Conservation (phyloP, 2,888 invertebrate genomes). For the Catocala fraxini region DNA sequence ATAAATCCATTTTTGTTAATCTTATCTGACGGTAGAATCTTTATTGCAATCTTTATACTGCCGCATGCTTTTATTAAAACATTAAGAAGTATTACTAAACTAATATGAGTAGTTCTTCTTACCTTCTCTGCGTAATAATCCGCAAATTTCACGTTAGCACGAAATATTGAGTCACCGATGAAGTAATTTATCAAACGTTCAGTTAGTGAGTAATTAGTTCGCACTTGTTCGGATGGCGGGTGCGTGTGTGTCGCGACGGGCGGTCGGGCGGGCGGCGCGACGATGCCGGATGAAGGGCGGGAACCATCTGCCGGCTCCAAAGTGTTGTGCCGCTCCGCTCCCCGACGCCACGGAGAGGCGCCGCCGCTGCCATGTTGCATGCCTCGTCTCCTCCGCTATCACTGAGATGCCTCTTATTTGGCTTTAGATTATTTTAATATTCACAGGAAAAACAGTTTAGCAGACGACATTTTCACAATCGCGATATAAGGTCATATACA, state of each 20-base stretch:
- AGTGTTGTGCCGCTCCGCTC: slow-evolving; percentile 25
- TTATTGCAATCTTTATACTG: slow-evolving; percentile 64
- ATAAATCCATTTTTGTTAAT: slow-evolving; percentile 23
- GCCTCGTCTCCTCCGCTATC: slow-evolving; percentile 14
- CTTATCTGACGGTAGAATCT: slow-evolving; percentile 58
- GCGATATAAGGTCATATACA: too few species aligned
- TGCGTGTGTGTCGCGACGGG: slow-evolving; percentile 45
- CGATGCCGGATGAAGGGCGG: slow-evolving; percentile 61
- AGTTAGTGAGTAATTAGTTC: slow-evolving; percentile 50
- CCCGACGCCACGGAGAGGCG: slow-evolving; percentile 12
- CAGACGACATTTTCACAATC: too few species aligned
- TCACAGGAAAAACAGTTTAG: neutral
- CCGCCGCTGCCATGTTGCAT: slow-evolving; percentile 26
- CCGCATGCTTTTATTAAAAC: slow-evolving; percentile 61
- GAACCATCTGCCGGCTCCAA: slow-evolving; percentile 57
- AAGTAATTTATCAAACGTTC: slow-evolving; percentile 53
- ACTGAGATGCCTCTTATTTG: slow-evolving; percentile 15
- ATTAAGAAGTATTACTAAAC: slow-evolving; percentile 48
- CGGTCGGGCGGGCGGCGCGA: slow-evolving; percentile 59
- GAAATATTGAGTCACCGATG: slow-evolving; percentile 50
- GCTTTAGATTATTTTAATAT: slow-evolving; percentile 8
- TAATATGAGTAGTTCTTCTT: slow-evolving; percentile 52
- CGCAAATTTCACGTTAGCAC: slow-evolving; percentile 51
- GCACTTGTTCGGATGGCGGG: slow-evolving; percentile 51
- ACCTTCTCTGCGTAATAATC: slow-evolving; percentile 56